Base-by-base conservation (phyloP, 2,797 vertebrate genomes). In the Helarctos malayanus region DNA sequence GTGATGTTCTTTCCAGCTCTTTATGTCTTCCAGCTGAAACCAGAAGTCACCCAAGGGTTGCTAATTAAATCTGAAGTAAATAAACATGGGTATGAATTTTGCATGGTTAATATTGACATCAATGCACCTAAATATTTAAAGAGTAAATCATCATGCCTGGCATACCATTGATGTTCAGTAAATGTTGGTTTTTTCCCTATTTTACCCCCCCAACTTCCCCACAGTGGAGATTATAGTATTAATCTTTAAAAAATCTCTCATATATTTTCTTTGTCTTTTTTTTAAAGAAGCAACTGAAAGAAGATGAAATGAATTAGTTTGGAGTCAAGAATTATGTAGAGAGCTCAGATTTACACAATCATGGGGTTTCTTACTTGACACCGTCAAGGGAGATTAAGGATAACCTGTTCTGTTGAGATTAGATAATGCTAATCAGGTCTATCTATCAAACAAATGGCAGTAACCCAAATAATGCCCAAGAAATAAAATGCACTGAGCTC, bases 331-430 rank as follows among this genome's bases (percentile, higher is more conserved):
- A 99, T 47, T 99, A 99, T 84, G 99, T 99, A 0, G 99, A 99
- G 97, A 99, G 98, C 98, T 99, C 99, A 0, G 99, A 99, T 98
- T 99, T 99, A 68, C 99, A 99, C 94, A 99, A 99, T 94, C 99
- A 99, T 97, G 99, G 0, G 99, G 99, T 93, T 99, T 99, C 97
- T 98, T 99, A 97, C 99, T 99, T 83, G 99, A 99, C 89, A 98
- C 99, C 0, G 99, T 99, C 99, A 97, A 98, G 99, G 97, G 56
- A 97, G 76, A 95, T 63, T 45, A 71, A 98, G 25, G 54, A 83
- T 29, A 73, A 11, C 2, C 59, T 80, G 13, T 75, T 82, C 80
- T 63, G 47, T 52, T 68, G 61, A 94, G 29, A 93, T 78, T 56
- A 38, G 63, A 79, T 93, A 71, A 65, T 63, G 38, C 69, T 47